Percentiles rank a stretch among this genome's conserved stretches.
phyloP scores from a whole-genome alignment of 2,797 vertebrate genomes.

The Hoplostethus atlanticus region DNA sequence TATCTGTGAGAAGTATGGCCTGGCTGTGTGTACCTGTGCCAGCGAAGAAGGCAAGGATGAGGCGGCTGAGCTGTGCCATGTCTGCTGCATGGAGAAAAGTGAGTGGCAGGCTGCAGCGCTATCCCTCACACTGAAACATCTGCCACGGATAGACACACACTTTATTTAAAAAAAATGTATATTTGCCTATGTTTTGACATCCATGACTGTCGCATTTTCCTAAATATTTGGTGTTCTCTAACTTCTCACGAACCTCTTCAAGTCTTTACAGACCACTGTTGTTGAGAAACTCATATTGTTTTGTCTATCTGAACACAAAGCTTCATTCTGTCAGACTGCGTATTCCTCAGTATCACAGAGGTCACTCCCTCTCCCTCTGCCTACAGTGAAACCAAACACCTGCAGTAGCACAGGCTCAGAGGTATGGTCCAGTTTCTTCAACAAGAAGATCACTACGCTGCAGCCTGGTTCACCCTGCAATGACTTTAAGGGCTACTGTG shows the following conservation, averaged over 20 bases:
- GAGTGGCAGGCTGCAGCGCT: conserved; percentile 66
- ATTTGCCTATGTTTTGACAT: too few relatives aligned
- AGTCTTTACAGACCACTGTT: too few relatives aligned
- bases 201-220: too few relatives aligned
- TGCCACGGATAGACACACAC: background rate
- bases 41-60: conserved; percentile 89
- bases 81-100: conserved; percentile 97
- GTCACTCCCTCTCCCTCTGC: conserved; percentile 6
- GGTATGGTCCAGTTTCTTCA: conserved; percentile 84
- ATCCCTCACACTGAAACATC: background rate
- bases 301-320: too few relatives aligned
- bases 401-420: conserved; percentile 94
- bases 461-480: conserved; percentile 98
- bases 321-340: too few relatives aligned
- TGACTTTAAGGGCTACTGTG: conserved; percentile 97
- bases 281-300: too few relatives aligned
- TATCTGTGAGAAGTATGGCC: conserved; percentile 90
- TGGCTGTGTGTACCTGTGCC: conserved; percentile 94
- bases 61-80: conserved; percentile 91
- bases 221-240: too few relatives aligned
- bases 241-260: too few relatives aligned
- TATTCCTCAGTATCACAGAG: background rate
- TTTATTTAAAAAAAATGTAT: background rate
- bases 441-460: conserved; percentile 86
- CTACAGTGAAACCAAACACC: conserved; percentile 86